Percentiles rank a stretch among this genome's conserved stretches.
These are phyloP conservation scores for Danionella dracula DNA, from an alignment of 2,797 vertebrate genomes.

Conservation along the genomic window DNA sequence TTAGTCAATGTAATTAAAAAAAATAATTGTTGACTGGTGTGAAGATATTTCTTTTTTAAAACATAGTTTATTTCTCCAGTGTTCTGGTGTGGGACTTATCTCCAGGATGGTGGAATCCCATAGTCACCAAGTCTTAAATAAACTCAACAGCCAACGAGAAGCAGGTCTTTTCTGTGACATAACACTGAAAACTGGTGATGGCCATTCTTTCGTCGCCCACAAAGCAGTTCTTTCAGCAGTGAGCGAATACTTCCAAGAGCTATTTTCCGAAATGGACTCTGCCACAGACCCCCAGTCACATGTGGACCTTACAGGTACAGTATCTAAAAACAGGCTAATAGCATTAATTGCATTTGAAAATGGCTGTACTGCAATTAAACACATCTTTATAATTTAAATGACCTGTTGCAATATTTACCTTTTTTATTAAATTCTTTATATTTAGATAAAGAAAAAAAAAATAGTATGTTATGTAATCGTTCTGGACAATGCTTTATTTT, in stretches of 20 bases:
- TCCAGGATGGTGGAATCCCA: slow-evolving; percentile 68
- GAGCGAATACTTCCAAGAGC: slow-evolving; percentile 79
- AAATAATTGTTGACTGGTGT: neutral
- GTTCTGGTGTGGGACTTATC: slow-evolving; percentile 50
- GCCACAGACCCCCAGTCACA: slow-evolving; percentile 57
- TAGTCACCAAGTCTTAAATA: slow-evolving; percentile 62
- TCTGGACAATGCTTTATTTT: neutral
- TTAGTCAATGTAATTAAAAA: neutral
- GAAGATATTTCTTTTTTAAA: neutral
- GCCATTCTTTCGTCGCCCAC: slow-evolving; percentile 68
- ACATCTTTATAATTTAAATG: neutral
- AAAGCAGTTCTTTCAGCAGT: slow-evolving; percentile 74
- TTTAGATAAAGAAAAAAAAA: no score
- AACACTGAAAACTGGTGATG: slow-evolving; percentile 65
- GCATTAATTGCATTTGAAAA: neutral
- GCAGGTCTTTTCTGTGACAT: slow-evolving; percentile 78
- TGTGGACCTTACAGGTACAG: slow-evolving; percentile 70
- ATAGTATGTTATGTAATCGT: no score
- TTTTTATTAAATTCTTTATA: no score
- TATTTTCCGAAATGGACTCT: slow-evolving; percentile 72
- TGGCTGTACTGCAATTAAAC: neutral
- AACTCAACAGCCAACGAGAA: slow-evolving; percentile 72
- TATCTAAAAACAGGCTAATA: neutral
- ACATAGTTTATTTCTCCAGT: slow-evolving; percentile 7
- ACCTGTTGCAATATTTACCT: neutral